A percentile compares a stretch with the other conserved stretches of the same genome.
Evolutionary conservation across 2,113 vertebrate genomes (phyloP).

Genomic region (Chamaea fasciata): DNA sequence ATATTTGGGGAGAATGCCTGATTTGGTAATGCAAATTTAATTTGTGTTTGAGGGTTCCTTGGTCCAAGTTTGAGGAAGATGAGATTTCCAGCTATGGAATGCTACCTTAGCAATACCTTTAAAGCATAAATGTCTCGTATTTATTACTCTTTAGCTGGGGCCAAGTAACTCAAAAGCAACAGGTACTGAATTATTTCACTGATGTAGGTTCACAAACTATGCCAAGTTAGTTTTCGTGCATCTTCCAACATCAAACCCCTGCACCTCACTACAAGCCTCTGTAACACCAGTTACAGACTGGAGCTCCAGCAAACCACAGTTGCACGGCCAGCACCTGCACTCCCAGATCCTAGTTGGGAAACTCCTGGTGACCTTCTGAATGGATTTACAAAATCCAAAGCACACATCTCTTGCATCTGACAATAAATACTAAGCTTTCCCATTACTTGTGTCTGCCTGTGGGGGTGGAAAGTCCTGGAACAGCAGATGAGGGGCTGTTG

Average conservation of each 20-base stretch:
- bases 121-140: no score
- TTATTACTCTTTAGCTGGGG: no score
- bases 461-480: neutral
- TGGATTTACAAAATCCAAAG: neutral
- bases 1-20: neutral
- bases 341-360: neutral
- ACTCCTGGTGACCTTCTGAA: no score
- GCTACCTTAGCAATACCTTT: neutral
- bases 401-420: neutral
- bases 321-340: neutral
- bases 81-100: neutral
- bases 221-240: neutral
- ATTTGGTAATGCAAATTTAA: neutral
- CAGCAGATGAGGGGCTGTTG: accelerated
- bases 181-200: neutral
- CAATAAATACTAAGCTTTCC: neutral
- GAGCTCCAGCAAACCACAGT: neutral
- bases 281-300: no score
- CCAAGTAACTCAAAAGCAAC: neutral
- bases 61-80: neutral
- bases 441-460: accelerated
- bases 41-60: no score
- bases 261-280: no score
- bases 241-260: neutral
- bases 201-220: no score